phyloP scores from a whole-genome alignment of 2,888 invertebrate species.

The Theretra japonica region DNA sequence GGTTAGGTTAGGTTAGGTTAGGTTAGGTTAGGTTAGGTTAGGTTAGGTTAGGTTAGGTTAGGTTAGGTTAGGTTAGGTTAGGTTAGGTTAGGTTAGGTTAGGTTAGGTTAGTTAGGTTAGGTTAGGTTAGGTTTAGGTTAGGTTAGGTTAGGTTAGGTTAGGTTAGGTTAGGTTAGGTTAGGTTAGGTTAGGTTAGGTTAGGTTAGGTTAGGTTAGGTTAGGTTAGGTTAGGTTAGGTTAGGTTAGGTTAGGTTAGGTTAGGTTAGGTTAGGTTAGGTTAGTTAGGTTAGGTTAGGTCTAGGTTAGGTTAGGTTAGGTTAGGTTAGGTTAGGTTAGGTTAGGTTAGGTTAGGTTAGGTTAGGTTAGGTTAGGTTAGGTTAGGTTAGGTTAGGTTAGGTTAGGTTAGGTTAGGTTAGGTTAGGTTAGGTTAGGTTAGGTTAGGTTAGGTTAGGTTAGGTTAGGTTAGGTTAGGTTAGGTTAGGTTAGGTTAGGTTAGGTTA shows the following conservation, averaged over 20 bases:
- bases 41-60: too few relatives aligned
- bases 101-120: constrained; percentile 43
- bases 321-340: too few relatives aligned
- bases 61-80: too few relatives aligned
- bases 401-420: too few relatives aligned
- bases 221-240: constrained; percentile 32
- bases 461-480: too few relatives aligned
- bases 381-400: too few relatives aligned
- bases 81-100: neutral
- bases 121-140: constrained; percentile 41
- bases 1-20: too few relatives aligned
- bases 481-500: constrained; percentile 36
- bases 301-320: too few relatives aligned
- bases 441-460: too few relatives aligned
- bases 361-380: too few relatives aligned
- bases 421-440: too few relatives aligned
- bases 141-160: constrained; percentile 38
- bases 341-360: too few relatives aligned
- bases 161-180: constrained; percentile 34
- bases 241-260: constrained; percentile 36
- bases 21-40: constrained; percentile 27
- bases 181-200: constrained; percentile 34
- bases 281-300: constrained; percentile 30
- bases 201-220: constrained; percentile 31
- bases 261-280: constrained; percentile 35